A percentile compares a stretch with the other conserved stretches of the same genome.
These are phyloP conservation scores for Cryptoprocta ferox DNA, from an alignment of 2,797 vertebrate genomes.

Conservation along the genomic window DNA sequence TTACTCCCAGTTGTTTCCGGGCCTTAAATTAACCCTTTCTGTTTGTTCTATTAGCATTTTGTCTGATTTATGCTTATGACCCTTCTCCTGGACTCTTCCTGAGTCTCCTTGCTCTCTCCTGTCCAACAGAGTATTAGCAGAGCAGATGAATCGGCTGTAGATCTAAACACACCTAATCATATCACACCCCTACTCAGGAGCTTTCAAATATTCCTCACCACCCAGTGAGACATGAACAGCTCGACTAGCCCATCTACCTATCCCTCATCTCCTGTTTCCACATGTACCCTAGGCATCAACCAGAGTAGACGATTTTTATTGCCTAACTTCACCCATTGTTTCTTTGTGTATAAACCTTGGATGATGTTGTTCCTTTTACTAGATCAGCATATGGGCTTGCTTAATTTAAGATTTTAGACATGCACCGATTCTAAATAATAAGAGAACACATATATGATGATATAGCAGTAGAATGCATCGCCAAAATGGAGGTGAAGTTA, in stretches of 20 bases:
- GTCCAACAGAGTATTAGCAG: too few species aligned
- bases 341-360: background rate
- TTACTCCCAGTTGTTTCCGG: background rate
- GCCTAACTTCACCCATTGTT: background rate
- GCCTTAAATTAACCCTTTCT: background rate
- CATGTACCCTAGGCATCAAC: background rate
- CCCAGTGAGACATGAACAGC: background rate
- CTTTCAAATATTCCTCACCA: accelerated
- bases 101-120: background rate
- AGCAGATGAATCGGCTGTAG: background rate
- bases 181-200: background rate
- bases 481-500: background rate
- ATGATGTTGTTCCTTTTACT: background rate
- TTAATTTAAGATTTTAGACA: conserved; percentile 17
- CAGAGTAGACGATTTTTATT: background rate
- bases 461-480: background rate
- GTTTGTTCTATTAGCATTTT: background rate
- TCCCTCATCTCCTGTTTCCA: background rate
- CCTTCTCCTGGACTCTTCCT: background rate
- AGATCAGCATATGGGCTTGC: background rate
- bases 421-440: background rate
- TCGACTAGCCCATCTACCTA: background rate
- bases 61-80: background rate
- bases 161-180: background rate
- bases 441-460: background rate